Evolutionary conservation across 1,140 invertebrate genomes (phyloP).

Genomic region (Achatina immaculata): DNA sequence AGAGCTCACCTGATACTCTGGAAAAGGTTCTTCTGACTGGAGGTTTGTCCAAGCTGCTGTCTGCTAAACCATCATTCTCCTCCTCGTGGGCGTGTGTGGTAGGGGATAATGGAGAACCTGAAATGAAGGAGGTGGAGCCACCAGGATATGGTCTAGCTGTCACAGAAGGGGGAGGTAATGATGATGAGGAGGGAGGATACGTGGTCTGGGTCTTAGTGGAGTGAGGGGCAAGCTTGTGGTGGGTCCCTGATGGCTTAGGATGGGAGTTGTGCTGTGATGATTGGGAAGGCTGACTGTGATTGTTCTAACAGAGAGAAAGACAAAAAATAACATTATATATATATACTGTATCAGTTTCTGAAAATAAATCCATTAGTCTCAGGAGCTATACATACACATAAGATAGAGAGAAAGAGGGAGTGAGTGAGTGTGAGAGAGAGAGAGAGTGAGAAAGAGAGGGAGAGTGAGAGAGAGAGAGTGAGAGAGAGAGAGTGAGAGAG

Average conservation of each 20-base stretch:
- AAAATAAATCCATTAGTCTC: no score
- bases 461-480: no score
- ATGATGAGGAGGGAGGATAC: neutral
- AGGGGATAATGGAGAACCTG: constrained; percentile 20
- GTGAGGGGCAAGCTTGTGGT: neutral
- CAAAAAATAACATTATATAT: neutral
- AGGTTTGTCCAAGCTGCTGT: neutral
- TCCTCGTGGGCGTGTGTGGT: constrained; percentile 11
- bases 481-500: no score
- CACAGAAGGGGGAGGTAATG: constrained; percentile 2
- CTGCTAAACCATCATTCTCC: neutral
- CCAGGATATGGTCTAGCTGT: neutral
- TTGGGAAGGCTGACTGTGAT: neutral
- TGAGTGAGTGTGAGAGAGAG: no score
- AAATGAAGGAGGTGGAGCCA: constrained; percentile 5
- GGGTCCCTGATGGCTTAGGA: neutral
- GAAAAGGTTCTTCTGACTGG: neutral
- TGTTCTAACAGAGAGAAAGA: neutral
- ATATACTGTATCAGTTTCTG: no score
- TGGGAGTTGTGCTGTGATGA: constrained; percentile 9
- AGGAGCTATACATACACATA: no score
- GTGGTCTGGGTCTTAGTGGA: neutral
- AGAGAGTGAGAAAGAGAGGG: no score
- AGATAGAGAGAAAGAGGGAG: no score
- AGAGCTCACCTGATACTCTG: constrained; percentile 10